A percentile compares a stretch with the other conserved stretches of the same genome.
These are phyloP conservation scores for Parelbella ahira DNA, from an alignment of 2,888 invertebrate species.

Conservation along the genomic window DNA sequence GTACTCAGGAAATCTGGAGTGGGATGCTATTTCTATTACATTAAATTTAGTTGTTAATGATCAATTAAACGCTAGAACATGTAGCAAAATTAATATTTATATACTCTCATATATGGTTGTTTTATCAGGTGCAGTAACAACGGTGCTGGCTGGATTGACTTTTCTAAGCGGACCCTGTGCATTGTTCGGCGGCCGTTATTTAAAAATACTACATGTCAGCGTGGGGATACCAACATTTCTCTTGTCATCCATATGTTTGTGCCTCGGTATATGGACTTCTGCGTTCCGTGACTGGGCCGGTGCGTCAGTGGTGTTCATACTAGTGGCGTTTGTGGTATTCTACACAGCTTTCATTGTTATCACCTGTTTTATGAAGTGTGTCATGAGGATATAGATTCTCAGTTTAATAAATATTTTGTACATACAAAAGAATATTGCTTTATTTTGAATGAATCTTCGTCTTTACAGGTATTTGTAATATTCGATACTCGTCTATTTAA, in stretches of 20 bases:
- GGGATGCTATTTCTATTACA: no score
- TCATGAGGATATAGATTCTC: conserved; percentile 33
- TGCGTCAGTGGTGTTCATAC: conserved; percentile 29
- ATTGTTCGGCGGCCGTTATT: conserved; percentile 25
- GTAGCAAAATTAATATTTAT: no score
- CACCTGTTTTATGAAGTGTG: conserved; percentile 42
- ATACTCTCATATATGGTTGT: no score
- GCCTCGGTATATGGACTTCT: conserved; percentile 35
- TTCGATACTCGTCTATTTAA: no score
- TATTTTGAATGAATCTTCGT: no score
- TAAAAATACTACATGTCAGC: conserved; percentile 37
- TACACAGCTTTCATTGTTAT: conserved; percentile 41
- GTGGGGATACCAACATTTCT: conserved; percentile 46
- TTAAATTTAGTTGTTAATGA: no score
- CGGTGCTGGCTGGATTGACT: conserved; percentile 31
- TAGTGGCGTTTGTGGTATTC: conserved; percentile 41
- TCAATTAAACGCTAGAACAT: no score
- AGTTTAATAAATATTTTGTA: conserved; percentile 18
- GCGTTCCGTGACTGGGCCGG: conserved; percentile 40
- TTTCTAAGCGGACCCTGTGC: conserved; percentile 36
- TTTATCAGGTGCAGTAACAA: conserved; percentile 42
- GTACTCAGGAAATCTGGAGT: no score
- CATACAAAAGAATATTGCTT: no score
- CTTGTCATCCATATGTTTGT: conserved; percentile 42
- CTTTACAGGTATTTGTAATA: no score